phyloP scores from a whole-genome alignment of 2,113 vertebrate genomes.

The Malurus elegans region DNA sequence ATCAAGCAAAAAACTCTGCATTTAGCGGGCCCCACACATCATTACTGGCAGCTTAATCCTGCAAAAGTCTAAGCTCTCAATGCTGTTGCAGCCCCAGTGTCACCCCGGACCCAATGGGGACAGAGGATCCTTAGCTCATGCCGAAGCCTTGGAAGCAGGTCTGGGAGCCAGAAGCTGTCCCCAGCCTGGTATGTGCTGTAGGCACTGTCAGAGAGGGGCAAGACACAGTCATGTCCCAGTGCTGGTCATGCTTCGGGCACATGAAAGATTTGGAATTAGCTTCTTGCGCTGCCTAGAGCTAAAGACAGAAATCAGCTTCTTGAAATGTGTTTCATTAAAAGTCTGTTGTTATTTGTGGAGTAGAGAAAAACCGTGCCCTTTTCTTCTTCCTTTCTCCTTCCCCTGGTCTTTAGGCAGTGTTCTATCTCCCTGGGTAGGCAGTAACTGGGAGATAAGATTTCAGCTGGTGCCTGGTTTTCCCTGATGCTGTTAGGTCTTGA shows the following conservation, averaged over 20 bases:
- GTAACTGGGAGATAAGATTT: neutral
- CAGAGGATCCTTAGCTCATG: neutral
- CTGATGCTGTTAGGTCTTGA: neutral
- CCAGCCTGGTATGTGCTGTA: neutral
- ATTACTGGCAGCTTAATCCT: neutral
- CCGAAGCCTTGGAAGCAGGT: neutral
- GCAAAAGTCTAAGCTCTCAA: neutral
- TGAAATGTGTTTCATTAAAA: neutral
- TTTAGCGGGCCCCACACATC: accelerated
- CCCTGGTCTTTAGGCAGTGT: neutral
- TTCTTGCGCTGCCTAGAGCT: neutral
- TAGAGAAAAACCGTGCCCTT: neutral
- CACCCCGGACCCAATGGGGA: accelerated
- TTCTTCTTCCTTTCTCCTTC: neutral
- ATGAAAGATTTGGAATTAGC: neutral
- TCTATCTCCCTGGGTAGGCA: neutral
- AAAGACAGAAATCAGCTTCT: neutral
- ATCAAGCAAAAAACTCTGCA: neutral
- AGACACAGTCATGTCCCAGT: neutral
- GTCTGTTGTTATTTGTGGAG: neutral
- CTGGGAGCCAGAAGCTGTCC: accelerated
- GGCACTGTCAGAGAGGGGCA: neutral
- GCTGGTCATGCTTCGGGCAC: accelerated
- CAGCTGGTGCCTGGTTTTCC: neutral
- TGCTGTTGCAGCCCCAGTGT: neutral